Evolutionary conservation across 2,888 invertebrate genomes (phyloP), one percentile per base, ranked within the genome.

Genomic region (Ypsolopha scabrella): DNA sequence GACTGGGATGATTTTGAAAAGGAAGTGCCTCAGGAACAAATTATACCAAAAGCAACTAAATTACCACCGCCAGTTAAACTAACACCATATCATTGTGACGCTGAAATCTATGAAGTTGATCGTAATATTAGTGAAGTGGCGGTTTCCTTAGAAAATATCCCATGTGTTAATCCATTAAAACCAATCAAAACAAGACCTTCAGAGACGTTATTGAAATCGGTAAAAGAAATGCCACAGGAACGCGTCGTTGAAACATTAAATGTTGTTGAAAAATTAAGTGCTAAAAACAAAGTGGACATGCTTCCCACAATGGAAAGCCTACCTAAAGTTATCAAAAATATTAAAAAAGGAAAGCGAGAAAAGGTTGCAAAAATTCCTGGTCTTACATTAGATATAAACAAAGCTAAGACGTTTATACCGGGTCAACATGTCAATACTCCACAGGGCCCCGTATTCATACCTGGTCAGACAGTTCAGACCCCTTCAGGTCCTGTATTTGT

Each of bases 391-490:
- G 88, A 91, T 53, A 90, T 91, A 52, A 89, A 91, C 50, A 91
- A 90, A 63, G 91, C 91, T 2, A 88, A 88, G 63, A 90, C 88
- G 59, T 93, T 93, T 68, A 72, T 94, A 46, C 88, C 91, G 1
- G 93, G 94, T 0, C 92, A 93, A 76, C 90, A 91, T 61, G 76
- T 94, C 1, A 89, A 90, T 55, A 92, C 92, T 0, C 91, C 92
- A 48, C 88, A 87, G 52, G 93, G 93, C 2, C 88, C 90, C 37
- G 75, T 91, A 45, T 94, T 94, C 65, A 89, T 93, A 10, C 93
- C 94, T 0, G 94, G 94, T 4, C 93, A 93, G 73, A 92, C 93
- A 0, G 80, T 93, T 7, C 87, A 90, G 58, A 93, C 92, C 3
- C 90, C 91, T 47, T 81, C 85, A 54, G 93, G 93, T 0, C 82